These are phyloP conservation scores for Microctonus brassicae DNA, from an alignment of 2,888 invertebrate species.

Conservation along the genomic window DNA sequence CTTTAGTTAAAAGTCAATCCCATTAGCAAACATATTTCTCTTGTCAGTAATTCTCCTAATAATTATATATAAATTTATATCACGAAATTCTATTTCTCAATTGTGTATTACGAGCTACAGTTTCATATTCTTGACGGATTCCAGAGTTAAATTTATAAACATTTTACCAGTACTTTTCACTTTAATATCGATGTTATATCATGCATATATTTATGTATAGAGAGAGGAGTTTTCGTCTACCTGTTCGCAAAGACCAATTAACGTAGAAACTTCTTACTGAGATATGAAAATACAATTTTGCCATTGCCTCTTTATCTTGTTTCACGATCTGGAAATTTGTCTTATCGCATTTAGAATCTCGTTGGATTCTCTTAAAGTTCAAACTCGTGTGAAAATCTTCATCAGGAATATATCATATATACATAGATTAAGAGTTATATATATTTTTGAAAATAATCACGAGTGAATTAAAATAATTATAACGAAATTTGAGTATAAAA, in stretches of 20 bases:
- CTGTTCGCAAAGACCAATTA: not conserved
- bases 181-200: not conserved
- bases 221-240: not conserved
- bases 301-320: not conserved
- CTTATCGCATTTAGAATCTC: not conserved
- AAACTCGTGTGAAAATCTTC: not conserved
- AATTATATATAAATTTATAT: not conserved
- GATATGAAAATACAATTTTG: not conserved
- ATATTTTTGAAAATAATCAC: too few relatives aligned
- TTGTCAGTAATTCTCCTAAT: conserved; percentile 37
- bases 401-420: not conserved
- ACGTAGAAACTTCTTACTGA: not conserved
- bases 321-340: not conserved
- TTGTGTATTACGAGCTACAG: too few relatives aligned
- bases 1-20: conserved; percentile 57
- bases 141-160: not conserved
- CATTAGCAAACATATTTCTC: conserved; percentile 59
- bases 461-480: too few relatives aligned
- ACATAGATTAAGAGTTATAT: not conserved
- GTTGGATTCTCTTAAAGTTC: not conserved
- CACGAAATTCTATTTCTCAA: too few relatives aligned
- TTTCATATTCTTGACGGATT: not conserved
- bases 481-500: too few relatives aligned
- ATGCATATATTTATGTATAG: not conserved
- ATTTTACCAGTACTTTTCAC: not conserved